Conservation (phyloP, 2,113 vertebrate species). For the Tychaedon coryphoeus region DNA sequence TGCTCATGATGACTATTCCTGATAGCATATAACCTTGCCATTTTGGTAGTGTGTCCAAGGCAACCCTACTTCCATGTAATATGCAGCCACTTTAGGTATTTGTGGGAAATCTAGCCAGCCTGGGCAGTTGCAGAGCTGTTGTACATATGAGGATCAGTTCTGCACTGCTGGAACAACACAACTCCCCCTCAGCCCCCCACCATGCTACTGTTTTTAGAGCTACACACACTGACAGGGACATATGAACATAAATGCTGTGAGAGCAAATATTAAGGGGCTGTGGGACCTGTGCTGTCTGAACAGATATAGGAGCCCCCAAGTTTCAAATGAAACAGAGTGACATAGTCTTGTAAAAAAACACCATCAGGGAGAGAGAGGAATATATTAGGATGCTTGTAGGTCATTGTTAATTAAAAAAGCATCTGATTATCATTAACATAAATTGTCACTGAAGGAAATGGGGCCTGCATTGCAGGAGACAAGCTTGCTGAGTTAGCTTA, state of each 20-base stretch:
- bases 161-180: background rate
- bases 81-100: background rate
- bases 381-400: constrained; percentile 48
- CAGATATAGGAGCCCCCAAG: background rate
- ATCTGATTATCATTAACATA: constrained; percentile 61
- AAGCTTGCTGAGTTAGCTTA: constrained; percentile 38
- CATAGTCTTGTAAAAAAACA: constrained; percentile 2
- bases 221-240: background rate
- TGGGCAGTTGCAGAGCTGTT: background rate
- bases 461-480: background rate
- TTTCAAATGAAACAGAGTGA: constrained; percentile 11
- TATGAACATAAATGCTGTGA: background rate
- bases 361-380: background rate
- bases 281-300: constrained; percentile 6
- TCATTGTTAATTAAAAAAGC: constrained; percentile 61
- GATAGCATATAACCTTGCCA: background rate
- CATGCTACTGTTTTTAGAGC: background rate
- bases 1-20: background rate
- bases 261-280: background rate
- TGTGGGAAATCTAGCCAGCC: background rate
- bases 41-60: background rate
- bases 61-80: background rate
- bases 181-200: background rate
- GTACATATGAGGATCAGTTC: background rate
- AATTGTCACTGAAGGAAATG: constrained; percentile 58